These are phyloP conservation scores for Rhagophthalmus giganteus DNA, from an alignment of 2,888 invertebrate genomes.

Conservation along the genomic window DNA sequence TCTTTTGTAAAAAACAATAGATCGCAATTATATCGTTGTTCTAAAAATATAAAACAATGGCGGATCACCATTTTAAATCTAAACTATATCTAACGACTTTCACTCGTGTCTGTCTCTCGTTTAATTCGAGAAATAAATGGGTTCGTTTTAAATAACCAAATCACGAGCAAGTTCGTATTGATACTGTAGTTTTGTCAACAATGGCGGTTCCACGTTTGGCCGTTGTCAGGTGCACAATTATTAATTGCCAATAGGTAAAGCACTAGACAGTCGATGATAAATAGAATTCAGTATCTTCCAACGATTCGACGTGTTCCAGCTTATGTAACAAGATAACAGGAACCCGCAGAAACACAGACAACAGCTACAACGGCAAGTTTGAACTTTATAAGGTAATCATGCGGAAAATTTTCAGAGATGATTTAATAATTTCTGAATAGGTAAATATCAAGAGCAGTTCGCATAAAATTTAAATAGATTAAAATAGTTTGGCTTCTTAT, in stretches of 20 bases:
- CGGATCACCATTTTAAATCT: too few species aligned
- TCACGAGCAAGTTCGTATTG: conserved; percentile 29
- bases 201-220: conserved; percentile 30
- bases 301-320: conserved; percentile 25
- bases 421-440: background rate
- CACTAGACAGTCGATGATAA: conserved; percentile 32
- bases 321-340: conserved; percentile 24
- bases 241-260: conserved; percentile 31
- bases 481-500: too few species aligned
- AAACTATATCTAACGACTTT: too few species aligned
- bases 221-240: conserved; percentile 33
- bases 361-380: conserved; percentile 2
- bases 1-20: too few species aligned
- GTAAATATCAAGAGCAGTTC: too few species aligned
- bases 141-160: conserved; percentile 21
- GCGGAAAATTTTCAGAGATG: conserved; percentile 13
- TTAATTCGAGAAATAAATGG: conserved; percentile 9
- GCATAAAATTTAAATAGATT: too few species aligned
- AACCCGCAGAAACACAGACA: conserved; percentile 20
- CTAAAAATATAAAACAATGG: too few species aligned
- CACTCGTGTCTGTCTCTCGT: too few species aligned
- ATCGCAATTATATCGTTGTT: too few species aligned
- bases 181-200: conserved; percentile 31
- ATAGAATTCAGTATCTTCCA: conserved; percentile 28
- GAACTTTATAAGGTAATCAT: conserved; percentile 12